Evolutionary conservation across 2,797 vertebrate genomes (phyloP).

Genomic region (Enteromius argenteus): DNA sequence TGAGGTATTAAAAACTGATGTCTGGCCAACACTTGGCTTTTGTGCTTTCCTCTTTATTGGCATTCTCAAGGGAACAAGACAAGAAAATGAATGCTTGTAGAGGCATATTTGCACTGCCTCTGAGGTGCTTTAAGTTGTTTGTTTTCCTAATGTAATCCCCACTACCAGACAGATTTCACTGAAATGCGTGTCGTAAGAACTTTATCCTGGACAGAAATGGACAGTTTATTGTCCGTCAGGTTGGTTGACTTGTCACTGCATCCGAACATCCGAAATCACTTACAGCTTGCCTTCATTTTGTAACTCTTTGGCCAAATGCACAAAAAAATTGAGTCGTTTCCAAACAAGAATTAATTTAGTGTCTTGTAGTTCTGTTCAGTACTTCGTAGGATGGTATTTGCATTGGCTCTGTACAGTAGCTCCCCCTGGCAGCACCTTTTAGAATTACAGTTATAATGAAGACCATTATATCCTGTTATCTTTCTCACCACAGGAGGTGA

Average conservation of each 20-base stretch:
- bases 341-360: not conserved
- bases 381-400: not conserved
- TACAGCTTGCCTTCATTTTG: not conserved
- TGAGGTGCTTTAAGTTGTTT: not conserved
- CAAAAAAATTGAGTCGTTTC: not conserved
- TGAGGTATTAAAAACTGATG: constrained; percentile 24
- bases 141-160: not conserved
- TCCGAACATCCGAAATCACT: not conserved
- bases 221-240: not conserved
- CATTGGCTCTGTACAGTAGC: not conserved
- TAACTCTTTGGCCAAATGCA: not conserved
- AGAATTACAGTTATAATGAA: not conserved
- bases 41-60: constrained; percentile 11
- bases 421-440: not conserved
- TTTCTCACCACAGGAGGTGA: constrained; percentile 10
- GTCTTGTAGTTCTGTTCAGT: too few relatives aligned
- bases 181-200: not conserved
- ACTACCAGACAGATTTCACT: not conserved
- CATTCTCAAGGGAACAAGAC: not conserved
- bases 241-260: not conserved
- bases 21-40: constrained; percentile 12
- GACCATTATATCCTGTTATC: not conserved
- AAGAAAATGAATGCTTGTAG: not conserved
- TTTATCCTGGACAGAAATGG: not conserved
- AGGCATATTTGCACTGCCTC: not conserved